Conservation (phyloP, 2,888 invertebrate genomes). For the Macrosoma leucophasiata region DNA sequence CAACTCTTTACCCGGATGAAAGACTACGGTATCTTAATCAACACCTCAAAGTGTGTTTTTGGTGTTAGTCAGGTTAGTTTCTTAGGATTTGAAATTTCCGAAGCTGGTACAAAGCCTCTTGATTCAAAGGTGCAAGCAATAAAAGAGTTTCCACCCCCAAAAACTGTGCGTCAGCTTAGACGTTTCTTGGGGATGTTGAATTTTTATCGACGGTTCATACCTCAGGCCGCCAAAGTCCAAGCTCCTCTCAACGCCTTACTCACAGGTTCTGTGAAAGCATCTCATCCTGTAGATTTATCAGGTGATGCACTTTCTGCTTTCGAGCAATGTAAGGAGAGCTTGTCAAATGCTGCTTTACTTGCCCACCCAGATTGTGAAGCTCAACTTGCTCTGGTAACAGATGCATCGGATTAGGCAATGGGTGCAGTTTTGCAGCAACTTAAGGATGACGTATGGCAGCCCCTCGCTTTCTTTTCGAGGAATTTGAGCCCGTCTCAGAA, state of each 20-base stretch:
- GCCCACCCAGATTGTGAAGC: too few relatives aligned
- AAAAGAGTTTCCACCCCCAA: neutral
- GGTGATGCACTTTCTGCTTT: too few relatives aligned
- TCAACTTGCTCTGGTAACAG: too few relatives aligned
- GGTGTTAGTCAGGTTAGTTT: neutral
- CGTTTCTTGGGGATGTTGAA: constrained; percentile 1
- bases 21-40: neutral
- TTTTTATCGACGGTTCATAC: neutral
- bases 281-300: too few relatives aligned
- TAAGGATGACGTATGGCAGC: too few relatives aligned
- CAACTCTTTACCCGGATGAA: constrained; percentile 18
- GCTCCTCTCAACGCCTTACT: neutral
- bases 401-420: too few relatives aligned
- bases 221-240: neutral
- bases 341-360: too few relatives aligned
- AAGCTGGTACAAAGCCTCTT: neutral
- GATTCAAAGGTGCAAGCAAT: neutral
- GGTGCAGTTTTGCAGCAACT: too few relatives aligned
- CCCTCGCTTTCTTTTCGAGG: too few relatives aligned
- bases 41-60: neutral
- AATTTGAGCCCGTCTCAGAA: too few relatives aligned
- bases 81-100: neutral
- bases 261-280: too few relatives aligned
- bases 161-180: neutral
- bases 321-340: too few relatives aligned